phyloP scores from a whole-genome alignment of 2,113 vertebrate species.

The Balaeniceps rex region DNA sequence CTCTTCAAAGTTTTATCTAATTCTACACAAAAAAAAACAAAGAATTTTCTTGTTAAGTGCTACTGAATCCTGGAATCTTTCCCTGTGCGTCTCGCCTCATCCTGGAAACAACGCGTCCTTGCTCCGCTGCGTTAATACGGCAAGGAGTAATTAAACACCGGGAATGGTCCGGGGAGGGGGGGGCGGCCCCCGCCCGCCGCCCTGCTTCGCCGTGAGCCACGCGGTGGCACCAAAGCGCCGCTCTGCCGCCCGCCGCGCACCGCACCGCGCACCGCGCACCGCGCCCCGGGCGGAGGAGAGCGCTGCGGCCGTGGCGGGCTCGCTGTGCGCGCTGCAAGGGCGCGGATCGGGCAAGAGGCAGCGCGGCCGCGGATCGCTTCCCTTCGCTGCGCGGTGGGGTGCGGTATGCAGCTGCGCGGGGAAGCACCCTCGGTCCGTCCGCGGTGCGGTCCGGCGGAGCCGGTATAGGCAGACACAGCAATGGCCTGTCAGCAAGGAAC shows the following conservation, averaged over 20 bases:
- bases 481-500: background rate
- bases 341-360: background rate
- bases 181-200: background rate
- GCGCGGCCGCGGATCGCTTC: no score
- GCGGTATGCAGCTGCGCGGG: background rate
- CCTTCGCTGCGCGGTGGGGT: no score
- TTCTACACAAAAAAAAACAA: background rate
- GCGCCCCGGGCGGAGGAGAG: no score
- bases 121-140: background rate
- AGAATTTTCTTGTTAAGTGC: background rate
- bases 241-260: background rate
- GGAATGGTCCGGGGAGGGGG: rapidly evolving
- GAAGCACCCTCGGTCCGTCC: no score
- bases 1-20: no score
- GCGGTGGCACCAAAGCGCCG: slow-evolving; percentile 1
- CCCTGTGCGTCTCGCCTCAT: background rate
- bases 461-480: rapidly evolving
- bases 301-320: background rate
- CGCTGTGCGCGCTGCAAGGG: no score
- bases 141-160: no score
- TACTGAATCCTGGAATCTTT: background rate
- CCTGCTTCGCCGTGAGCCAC: background rate
- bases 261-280: no score
- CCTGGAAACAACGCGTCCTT: rapidly evolving
- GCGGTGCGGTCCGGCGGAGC: background rate